These are phyloP conservation scores for Brachionus rubens DNA, from an alignment of 1,140 invertebrate genomes.

Conservation along the genomic window DNA sequence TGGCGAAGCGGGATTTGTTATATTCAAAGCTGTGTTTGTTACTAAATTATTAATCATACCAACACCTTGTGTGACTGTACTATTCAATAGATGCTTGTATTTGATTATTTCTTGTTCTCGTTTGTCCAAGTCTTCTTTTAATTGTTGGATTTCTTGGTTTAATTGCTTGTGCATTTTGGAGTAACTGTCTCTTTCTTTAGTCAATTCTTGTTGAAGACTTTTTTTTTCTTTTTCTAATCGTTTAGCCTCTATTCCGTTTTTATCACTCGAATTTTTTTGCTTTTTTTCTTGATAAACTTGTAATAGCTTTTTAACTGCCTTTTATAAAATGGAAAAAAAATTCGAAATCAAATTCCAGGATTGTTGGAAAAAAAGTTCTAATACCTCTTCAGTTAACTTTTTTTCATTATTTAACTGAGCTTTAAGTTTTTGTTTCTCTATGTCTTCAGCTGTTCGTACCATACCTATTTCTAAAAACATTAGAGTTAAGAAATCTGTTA, in stretches of 20 bases:
- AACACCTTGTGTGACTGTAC: background rate
- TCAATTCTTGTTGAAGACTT: conserved; percentile 90
- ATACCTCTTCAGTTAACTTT: conserved; percentile 63
- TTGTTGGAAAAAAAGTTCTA: too few relatives aligned
- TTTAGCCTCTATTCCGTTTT: conserved; percentile 71
- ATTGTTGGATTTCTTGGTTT: conserved; percentile 20
- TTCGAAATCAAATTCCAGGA: background rate
- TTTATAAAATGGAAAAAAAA: background rate
- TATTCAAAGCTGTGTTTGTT: conserved; percentile 5
- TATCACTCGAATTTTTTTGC: conserved; percentile 58
- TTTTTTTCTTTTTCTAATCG: conserved; percentile 92
- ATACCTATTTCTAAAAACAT: background rate
- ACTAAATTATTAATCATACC: background rate
- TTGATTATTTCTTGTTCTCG: conserved; percentile 22
- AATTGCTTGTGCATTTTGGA: conserved; percentile 35
- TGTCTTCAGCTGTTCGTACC: conserved; percentile 1
- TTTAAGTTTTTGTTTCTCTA: conserved; percentile 53
- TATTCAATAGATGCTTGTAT: background rate
- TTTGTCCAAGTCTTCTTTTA: conserved; percentile 37
- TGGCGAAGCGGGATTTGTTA: background rate
- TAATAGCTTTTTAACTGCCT: conserved; percentile 92
- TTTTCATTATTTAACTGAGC: conserved; percentile 84
- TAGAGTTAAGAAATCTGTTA: background rate
- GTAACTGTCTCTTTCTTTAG: conserved; percentile 64
- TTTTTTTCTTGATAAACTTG: conserved; percentile 93